These are phyloP conservation scores for Cerastis rubricosa DNA, from an alignment of 2,888 invertebrate genomes.

Conservation along the genomic window DNA sequence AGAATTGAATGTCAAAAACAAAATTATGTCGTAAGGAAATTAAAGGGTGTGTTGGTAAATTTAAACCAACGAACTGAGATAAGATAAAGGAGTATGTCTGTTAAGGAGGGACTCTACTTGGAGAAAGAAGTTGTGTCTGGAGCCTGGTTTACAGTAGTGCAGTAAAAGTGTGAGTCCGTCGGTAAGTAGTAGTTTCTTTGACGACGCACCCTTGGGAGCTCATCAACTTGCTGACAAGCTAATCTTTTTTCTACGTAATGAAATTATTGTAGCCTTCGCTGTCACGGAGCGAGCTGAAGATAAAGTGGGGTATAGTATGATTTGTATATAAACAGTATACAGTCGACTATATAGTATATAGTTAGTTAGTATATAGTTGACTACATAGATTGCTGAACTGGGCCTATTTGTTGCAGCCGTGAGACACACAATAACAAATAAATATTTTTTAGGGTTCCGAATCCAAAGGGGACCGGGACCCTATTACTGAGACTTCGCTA, in stretches of 20 bases:
- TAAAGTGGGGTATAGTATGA: neutral
- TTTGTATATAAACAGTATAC: no score
- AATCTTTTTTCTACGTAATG: neutral
- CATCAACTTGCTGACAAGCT: neutral
- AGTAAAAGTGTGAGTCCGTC: neutral
- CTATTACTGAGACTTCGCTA: no score
- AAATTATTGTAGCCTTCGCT: neutral
- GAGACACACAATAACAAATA: no score
- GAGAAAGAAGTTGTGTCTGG: constrained; percentile 38
- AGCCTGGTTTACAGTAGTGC: constrained; percentile 17
- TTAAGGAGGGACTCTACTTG: constrained; percentile 23
- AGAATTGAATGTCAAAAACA: constrained; percentile 16
- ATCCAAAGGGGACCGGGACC: no score
- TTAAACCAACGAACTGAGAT: constrained; percentile 42
- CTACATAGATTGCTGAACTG: no score
- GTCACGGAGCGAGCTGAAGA: neutral
- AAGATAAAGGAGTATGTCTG: constrained; percentile 45
- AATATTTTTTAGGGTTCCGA: no score
- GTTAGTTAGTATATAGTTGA: no score
- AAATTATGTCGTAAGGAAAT: constrained; percentile 10
- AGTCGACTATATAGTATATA: no score
- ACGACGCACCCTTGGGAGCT: neutral
- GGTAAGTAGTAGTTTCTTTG: neutral
- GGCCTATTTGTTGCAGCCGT: no score
- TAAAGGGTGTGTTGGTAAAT: constrained; percentile 15